Evolutionary conservation across 1,140 invertebrate genomes (phyloP), one percentile per base, ranked within the genome.

Genomic region (Pristionchus pacificus): DNA sequence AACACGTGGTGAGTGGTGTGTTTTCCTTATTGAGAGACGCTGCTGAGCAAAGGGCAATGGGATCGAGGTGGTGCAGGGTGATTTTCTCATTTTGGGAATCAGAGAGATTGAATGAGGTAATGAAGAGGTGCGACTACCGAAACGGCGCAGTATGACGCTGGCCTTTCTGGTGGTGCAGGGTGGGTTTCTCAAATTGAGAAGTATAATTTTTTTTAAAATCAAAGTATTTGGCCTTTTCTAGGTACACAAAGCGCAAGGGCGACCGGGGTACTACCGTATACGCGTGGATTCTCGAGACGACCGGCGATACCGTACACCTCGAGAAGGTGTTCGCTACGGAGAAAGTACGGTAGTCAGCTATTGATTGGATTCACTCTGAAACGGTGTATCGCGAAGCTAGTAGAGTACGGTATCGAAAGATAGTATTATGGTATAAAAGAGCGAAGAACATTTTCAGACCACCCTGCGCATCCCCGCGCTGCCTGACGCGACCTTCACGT

Each of bases 251-350:
- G 28, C 30, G 27, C 2, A 79, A 79, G 65, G 19, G 32, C 15
- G 28, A 74, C 15, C 28, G 38, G n/a, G 59, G 77, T 32, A 80
- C 78, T n/a, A 71, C 79, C 27, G 55, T 80, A 25, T 80, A 80
- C 68, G 78, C 78, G 3, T 80, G 78, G 49, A 59, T 80, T 28
- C 38, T 80, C 1, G 75, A 80, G 1, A 77, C 71, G 25, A 59
- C 72, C 1, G 28, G 59, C 0, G 49, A 75, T 2, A 15, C 1
- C 14, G 49, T 59, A 6, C 6, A 10, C 38, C 38, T 49, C 6
- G 19, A 19, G 6, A 49, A 49, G 38, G 38, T 49, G 6, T n/a
- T n/a, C n/a, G n/a, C n/a, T n/a, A n/a, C n/a, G n/a, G n/a, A n/a
- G n/a, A n/a, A 49, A 49, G 38, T 6, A 6, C 6, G 38, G 38